Percentiles rank a stretch among this genome's conserved stretches.
phyloP scores from a whole-genome alignment of 2,113 vertebrate genomes.

The Halichoerus grypus region DNA sequence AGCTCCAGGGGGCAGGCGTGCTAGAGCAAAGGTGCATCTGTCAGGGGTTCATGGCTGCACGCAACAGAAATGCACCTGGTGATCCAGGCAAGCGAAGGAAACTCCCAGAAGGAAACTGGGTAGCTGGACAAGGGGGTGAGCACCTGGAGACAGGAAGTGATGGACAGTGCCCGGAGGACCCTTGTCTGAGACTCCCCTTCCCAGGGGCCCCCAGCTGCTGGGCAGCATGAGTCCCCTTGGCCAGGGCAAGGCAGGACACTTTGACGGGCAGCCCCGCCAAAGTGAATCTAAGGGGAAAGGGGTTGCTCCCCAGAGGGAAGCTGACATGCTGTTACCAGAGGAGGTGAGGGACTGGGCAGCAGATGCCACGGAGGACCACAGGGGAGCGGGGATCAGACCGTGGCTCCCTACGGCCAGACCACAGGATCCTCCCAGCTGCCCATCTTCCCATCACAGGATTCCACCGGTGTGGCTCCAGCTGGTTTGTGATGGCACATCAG shows the following conservation, averaged over 20 bases:
- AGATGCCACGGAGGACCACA: neutral
- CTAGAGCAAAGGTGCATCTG: neutral
- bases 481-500: neutral
- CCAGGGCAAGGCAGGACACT: neutral
- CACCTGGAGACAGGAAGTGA: neutral
- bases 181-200: neutral
- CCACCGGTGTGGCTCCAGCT: neutral
- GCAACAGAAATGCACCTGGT: neutral
- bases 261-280: neutral
- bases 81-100: neutral
- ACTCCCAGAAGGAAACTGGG: neutral
- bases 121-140: neutral
- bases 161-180: neutral
- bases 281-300: too few relatives aligned
- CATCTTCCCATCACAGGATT: rapidly evolving
- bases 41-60: neutral
- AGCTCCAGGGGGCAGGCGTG: neutral
- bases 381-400: neutral
- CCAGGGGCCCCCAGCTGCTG: neutral
- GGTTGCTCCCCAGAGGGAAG: neutral
- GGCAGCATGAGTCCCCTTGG: neutral
- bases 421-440: neutral
- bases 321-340: too few relatives aligned
- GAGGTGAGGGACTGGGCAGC: neutral
- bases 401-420: neutral